These are phyloP conservation scores for Frieseomelitta varia DNA, from an alignment of 1,140 invertebrate genomes.

Conservation along the genomic window DNA sequence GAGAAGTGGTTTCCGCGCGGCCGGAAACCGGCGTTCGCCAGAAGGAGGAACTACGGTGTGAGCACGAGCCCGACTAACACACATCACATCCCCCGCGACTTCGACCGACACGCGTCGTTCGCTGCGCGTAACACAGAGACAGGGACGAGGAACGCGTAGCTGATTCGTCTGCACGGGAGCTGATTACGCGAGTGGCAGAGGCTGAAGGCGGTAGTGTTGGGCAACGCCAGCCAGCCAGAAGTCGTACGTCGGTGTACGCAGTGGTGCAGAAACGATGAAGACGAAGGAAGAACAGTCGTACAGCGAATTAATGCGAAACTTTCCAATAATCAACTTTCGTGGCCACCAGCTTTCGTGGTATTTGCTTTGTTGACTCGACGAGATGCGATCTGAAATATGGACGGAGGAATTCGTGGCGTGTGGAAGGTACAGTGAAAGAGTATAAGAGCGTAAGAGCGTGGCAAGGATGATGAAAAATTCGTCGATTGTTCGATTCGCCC, in stretches of 20 bases:
- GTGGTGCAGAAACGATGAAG: constrained; percentile 38
- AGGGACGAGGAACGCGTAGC: constrained; percentile 20
- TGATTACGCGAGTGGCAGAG: constrained; percentile 43
- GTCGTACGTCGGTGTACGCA: constrained; percentile 33
- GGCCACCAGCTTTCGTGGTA: neutral
- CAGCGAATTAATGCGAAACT: constrained; percentile 38
- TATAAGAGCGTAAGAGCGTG: too few species aligned
- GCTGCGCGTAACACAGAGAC: too few species aligned
- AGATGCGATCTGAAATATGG: neutral
- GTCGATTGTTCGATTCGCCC: too few species aligned
- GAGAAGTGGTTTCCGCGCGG: constrained; percentile 75
- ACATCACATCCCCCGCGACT: neutral
- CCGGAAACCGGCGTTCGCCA: constrained; percentile 60
- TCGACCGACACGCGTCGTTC: neutral
- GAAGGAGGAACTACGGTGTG: constrained; percentile 77
- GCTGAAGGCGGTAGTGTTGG: constrained; percentile 40
- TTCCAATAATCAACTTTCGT: constrained; percentile 35
- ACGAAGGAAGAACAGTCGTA: constrained; percentile 17
- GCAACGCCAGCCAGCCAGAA: constrained; percentile 36
- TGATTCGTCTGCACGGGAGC: constrained; percentile 23
- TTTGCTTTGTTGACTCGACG: neutral
- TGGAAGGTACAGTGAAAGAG: too few species aligned
- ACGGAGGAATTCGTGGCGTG: neutral
- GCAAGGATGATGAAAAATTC: too few species aligned
- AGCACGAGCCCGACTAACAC: constrained; percentile 55